These are phyloP conservation scores for Chloroclystis v-ata DNA, from an alignment of 2,888 invertebrate genomes.

Conservation along the genomic window DNA sequence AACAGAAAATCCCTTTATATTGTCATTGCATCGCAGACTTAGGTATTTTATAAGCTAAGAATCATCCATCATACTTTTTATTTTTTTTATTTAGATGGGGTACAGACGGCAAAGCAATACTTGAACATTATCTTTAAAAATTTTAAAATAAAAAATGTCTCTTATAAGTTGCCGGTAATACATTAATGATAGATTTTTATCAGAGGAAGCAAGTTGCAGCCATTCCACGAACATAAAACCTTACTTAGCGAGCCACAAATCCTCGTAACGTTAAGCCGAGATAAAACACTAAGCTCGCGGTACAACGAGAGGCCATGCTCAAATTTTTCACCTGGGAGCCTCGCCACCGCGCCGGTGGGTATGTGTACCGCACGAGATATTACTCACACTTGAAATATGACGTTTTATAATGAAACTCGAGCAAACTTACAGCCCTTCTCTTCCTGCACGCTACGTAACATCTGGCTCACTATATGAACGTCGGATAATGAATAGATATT, in stretches of 20 bases:
- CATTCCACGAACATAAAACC: conserved; percentile 72
- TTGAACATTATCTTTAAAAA: too few species aligned
- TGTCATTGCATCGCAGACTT: conserved; percentile 32
- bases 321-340: conserved; percentile 73
- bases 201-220: conserved; percentile 65
- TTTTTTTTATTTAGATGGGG: too few species aligned
- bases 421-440: conserved; percentile 49
- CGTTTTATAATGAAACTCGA: conserved; percentile 63
- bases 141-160: not conserved
- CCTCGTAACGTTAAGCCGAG: conserved; percentile 76
- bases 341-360: conserved; percentile 32
- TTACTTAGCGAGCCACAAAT: conserved; percentile 77
- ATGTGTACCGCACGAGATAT: conserved; percentile 64
- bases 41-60: not conserved
- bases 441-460: conserved; percentile 25
- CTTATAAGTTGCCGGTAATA: conserved; percentile 28
- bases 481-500: conserved; percentile 10
- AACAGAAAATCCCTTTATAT: conserved; percentile 17
- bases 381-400: conserved; percentile 71
- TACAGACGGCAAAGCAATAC: too few species aligned
- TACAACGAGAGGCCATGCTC: conserved; percentile 63
- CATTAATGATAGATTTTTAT: conserved; percentile 61
- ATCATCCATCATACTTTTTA: too few species aligned
- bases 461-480: conserved; percentile 22
- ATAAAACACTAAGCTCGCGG: conserved; percentile 75